Percentiles rank a stretch among this genome's conserved stretches.
These are phyloP conservation scores for Lasioglossum zephyrum DNA, from an alignment of 2,888 invertebrate species.

Conservation along the genomic window DNA sequence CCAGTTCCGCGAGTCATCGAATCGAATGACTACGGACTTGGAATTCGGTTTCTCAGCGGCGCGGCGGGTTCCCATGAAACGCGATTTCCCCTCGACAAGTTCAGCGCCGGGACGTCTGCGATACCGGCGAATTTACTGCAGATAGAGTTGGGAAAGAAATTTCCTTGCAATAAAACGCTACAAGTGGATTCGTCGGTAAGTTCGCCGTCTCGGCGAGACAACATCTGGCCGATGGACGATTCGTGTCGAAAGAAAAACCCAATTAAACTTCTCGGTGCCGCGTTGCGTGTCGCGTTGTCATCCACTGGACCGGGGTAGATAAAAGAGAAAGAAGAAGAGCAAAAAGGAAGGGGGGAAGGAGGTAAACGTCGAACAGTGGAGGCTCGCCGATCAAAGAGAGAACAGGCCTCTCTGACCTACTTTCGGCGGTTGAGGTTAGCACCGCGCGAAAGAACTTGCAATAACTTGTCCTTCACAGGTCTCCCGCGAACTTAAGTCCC, in stretches of 20 bases:
- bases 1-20: not conserved
- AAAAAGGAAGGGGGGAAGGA: not conserved
- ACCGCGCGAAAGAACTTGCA: slow-evolving; percentile 43
- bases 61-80: not conserved
- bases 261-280: slow-evolving; percentile 28
- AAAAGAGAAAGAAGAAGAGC: too few relatives aligned
- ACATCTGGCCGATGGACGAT: not conserved
- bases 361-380: not conserved
- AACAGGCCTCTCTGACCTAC: slow-evolving; percentile 61
- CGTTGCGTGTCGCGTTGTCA: not conserved
- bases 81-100: slow-evolving; percentile 22
- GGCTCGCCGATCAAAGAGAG: slow-evolving; percentile 50
- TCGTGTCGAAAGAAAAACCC: not conserved
- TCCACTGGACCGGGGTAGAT: not conserved
- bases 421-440: slow-evolving; percentile 48
- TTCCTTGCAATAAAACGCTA: slow-evolving; percentile 51
- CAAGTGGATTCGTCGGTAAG: slow-evolving; percentile 47
- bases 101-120: not conserved
- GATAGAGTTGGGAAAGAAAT: slow-evolving; percentile 59
- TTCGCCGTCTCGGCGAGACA: slow-evolving; percentile 9
- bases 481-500: slow-evolving; percentile 25
- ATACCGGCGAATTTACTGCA: slow-evolving; percentile 50
- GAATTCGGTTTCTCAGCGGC: too few relatives aligned
- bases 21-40: not conserved
- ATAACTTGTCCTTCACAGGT: slow-evolving; percentile 44